These are phyloP conservation scores for Aleiodes alternator DNA, from an alignment of 2,888 invertebrate genomes.

Conservation along the genomic window DNA sequence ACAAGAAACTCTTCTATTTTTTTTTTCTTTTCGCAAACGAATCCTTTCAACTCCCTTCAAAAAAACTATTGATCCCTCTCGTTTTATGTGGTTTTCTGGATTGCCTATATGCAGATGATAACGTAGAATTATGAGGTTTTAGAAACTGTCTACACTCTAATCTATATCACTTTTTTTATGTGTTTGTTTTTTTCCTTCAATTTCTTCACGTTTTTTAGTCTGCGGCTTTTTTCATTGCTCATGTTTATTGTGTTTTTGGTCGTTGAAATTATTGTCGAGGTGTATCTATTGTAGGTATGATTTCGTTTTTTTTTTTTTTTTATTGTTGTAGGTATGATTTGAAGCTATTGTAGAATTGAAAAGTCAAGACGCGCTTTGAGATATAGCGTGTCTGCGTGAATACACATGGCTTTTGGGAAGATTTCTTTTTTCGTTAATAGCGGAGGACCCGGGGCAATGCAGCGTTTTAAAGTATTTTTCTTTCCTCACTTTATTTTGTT, in stretches of 20 bases:
- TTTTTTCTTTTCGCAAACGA: too few species aligned
- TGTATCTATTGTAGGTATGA: conserved; percentile 27
- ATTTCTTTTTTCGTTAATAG: background rate
- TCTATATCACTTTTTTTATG: conserved; percentile 2
- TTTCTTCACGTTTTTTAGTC: conserved; percentile 1
- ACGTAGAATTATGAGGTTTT: background rate
- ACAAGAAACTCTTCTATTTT: too few species aligned
- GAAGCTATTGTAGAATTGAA: conserved; percentile 22
- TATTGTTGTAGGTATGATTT: conserved; percentile 24
- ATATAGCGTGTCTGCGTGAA: conserved; percentile 15
- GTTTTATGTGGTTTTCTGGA: conserved; percentile 19
- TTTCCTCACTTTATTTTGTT: background rate
- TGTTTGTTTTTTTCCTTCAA: too few species aligned
- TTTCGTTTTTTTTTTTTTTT: too few species aligned
- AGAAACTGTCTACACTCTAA: conserved; percentile 28
- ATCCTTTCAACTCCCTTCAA: too few species aligned
- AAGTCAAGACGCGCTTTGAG: background rate
- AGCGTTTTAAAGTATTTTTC: conserved; percentile 8
- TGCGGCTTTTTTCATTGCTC: conserved; percentile 4
- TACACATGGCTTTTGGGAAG: background rate
- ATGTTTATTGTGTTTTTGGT: background rate
- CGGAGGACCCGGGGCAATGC: conserved; percentile 18
- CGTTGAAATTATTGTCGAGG: background rate
- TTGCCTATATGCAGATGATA: background rate
- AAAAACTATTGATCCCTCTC: background rate